These are phyloP conservation scores for Orthosia cruda DNA, from an alignment of 2,888 invertebrate species.

Conservation along the genomic window DNA sequence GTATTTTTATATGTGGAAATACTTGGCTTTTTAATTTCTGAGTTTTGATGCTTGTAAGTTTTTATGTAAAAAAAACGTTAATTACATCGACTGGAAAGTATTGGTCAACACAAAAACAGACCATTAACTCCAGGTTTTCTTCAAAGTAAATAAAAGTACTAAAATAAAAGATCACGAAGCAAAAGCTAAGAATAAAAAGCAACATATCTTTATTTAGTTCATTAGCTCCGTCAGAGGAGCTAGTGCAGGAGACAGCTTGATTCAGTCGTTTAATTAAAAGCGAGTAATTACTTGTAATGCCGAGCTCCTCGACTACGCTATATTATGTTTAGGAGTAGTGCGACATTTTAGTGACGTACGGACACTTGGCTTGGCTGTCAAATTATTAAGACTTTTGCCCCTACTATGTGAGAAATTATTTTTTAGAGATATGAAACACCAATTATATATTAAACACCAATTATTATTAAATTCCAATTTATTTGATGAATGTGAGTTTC, in stretches of 20 bases:
- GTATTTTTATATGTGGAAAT: background rate
- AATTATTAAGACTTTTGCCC: slow-evolving; percentile 20
- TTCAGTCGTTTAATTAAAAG: slow-evolving; percentile 69
- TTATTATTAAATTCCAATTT: too few relatives aligned
- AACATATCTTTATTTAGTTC: slow-evolving; percentile 58
- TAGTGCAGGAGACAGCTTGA: slow-evolving; percentile 65
- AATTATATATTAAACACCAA: too few relatives aligned
- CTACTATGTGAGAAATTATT: slow-evolving; percentile 14
- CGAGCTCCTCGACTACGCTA: slow-evolving; percentile 44
- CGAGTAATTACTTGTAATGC: slow-evolving; percentile 67
- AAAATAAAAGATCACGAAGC: slow-evolving; percentile 15
- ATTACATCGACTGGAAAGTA: too few relatives aligned
- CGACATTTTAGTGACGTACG: slow-evolving; percentile 39
- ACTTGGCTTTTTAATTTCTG: background rate
- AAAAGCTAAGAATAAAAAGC: slow-evolving; percentile 39
- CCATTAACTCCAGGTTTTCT: slow-evolving; percentile 4
- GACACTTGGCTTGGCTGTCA: slow-evolving; percentile 40
- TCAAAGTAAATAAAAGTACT: slow-evolving; percentile 1
- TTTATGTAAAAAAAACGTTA: too few relatives aligned
- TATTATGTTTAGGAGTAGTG: slow-evolving; percentile 19
- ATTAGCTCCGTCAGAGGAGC: slow-evolving; percentile 48
- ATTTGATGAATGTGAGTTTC: too few relatives aligned
- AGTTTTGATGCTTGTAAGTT: too few relatives aligned
- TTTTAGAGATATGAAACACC: too few relatives aligned
- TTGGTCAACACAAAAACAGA: background rate